Evolutionary conservation across 2,888 invertebrate species (phyloP).

Genomic region (Drosophila hawaiiensis): DNA sequence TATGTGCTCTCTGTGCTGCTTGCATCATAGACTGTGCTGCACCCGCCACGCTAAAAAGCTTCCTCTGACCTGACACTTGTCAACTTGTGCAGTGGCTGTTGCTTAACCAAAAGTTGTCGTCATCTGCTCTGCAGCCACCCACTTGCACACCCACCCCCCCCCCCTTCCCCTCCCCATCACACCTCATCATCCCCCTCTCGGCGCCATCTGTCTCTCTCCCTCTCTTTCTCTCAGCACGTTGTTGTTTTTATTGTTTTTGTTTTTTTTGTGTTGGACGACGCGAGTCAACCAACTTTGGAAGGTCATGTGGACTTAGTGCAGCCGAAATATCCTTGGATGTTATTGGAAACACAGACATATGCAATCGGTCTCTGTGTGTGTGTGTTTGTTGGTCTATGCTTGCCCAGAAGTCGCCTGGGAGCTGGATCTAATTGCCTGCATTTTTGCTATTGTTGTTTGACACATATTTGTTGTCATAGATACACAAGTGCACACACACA

Average conservation of each 20-base stretch:
- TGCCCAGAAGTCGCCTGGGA: conserved; percentile 44
- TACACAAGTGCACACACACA: conserved; percentile 28
- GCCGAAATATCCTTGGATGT: conserved; percentile 78
- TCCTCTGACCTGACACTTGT: conserved; percentile 42
- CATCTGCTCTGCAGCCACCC: conserved; percentile 25
- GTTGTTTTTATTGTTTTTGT: not conserved
- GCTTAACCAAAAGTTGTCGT: conserved; percentile 59
- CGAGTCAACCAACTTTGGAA: conserved; percentile 82
- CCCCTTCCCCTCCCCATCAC: not conserved
- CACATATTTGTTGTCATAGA: conserved; percentile 57
- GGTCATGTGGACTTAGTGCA: conserved; percentile 79
- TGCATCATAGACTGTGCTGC: conserved; percentile 35
- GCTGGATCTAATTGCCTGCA: conserved; percentile 47
- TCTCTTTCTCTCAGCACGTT: not conserved
- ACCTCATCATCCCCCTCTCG: not conserved
- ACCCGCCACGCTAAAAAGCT: conserved; percentile 14
- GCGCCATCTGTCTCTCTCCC: not conserved
- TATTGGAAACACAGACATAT: conserved; percentile 63
- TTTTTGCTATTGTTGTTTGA: conserved; percentile 42
- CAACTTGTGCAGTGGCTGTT: conserved; percentile 51
- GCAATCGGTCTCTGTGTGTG: not conserved
- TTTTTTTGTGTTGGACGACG: conserved; percentile 25
- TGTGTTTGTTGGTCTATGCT: conserved; percentile 28
- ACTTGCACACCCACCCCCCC: not conserved
- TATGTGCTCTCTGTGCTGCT: conserved; percentile 27